phyloP scores from a whole-genome alignment of 30 jellyfish, hydroid and myxozoan species.

The Turritopsis rubra region DNA sequence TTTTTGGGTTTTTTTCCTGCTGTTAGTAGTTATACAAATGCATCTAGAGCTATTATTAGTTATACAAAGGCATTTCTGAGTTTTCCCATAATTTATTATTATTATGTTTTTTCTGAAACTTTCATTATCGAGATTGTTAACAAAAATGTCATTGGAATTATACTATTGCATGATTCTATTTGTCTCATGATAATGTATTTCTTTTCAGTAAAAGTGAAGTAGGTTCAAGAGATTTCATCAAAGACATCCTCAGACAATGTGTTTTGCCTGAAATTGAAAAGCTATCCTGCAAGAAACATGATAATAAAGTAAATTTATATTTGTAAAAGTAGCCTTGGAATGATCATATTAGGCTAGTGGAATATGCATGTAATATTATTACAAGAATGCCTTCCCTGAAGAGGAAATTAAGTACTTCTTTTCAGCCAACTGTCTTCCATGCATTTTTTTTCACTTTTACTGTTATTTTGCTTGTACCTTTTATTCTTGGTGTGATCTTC shows the following conservation, averaged over 20 bases:
- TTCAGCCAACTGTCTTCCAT: neutral
- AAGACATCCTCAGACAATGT: conserved; percentile 3
- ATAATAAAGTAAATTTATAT: neutral
- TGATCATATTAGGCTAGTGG: too few species aligned
- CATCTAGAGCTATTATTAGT: too few species aligned
- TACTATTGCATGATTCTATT: neutral
- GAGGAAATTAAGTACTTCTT: neutral
- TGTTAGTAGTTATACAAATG: too few species aligned
- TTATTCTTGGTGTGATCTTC: too few species aligned
- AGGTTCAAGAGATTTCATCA: neutral
- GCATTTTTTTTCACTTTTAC: neutral
- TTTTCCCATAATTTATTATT: too few species aligned
- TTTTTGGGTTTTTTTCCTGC: too few species aligned
- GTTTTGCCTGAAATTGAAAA: neutral
- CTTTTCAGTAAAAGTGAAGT: neutral
- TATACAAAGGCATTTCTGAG: too few species aligned
- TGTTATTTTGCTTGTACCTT: neutral
- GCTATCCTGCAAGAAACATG: neutral
- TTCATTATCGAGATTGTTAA: neutral
- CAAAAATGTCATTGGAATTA: neutral
- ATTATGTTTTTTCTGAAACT: too few species aligned
- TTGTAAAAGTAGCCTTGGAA: neutral
- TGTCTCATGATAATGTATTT: neutral
- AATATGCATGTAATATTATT: too few species aligned
- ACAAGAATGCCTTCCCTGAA: neutral